These are phyloP conservation scores for Oryctes rhinoceros DNA, from an alignment of 1,140 invertebrate genomes.

Conservation along the genomic window DNA sequence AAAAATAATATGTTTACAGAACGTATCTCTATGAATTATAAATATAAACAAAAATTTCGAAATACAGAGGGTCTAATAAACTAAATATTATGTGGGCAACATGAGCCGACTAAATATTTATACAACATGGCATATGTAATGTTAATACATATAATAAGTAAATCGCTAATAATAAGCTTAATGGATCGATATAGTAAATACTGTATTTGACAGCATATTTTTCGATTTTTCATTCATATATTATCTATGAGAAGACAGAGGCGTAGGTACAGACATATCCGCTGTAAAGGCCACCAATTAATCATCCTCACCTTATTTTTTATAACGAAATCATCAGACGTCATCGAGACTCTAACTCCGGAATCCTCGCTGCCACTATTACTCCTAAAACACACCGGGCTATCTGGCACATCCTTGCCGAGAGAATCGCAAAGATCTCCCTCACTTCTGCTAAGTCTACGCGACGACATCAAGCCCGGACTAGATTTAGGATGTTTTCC, in stretches of 20 bases:
- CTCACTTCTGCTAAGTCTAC: slow-evolving; percentile 64
- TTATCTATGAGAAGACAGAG: too few species aligned
- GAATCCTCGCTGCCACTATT: slow-evolving; percentile 57
- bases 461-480: slow-evolving; percentile 49
- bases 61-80: neutral
- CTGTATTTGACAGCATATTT: too few species aligned
- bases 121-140: neutral
- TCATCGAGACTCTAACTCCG: slow-evolving; percentile 53
- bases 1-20: neutral
- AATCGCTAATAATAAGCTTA: too few species aligned
- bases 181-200: too few species aligned
- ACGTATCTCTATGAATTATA: neutral
- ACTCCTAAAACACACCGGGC: slow-evolving; percentile 52
- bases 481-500: slow-evolving; percentile 59
- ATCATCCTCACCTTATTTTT: slow-evolving; percentile 38
- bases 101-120: neutral
- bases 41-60: neutral
- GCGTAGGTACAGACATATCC: too few species aligned
- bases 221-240: too few species aligned
- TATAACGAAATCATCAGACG: slow-evolving; percentile 53
- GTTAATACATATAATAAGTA: too few species aligned
- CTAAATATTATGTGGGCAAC: neutral
- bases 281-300: too few species aligned
- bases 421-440: slow-evolving; percentile 60
- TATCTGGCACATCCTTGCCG: slow-evolving; percentile 46